Percentiles rank a stretch among this genome's conserved stretches.
These are phyloP conservation scores for Motacilla alba DNA, from an alignment of 2,113 vertebrate species.

Conservation along the genomic window DNA sequence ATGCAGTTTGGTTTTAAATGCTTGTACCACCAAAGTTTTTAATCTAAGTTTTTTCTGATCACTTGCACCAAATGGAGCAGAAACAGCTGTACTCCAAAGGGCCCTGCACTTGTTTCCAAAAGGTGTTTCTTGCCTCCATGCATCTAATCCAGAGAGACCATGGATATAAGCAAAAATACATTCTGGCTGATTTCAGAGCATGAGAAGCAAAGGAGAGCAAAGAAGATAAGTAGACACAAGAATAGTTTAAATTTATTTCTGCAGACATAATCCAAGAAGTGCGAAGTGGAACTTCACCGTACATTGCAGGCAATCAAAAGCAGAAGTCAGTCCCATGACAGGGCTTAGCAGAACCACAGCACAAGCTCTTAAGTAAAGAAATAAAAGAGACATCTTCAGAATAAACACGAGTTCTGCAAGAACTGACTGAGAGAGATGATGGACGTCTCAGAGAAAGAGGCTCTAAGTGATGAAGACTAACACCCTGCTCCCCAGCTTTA, in stretches of 20 bases:
- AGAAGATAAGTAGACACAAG: not conserved
- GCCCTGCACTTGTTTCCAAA: not conserved
- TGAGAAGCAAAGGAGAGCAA: not conserved
- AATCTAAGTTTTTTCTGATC: not conserved
- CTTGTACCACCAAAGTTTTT: fast-evolving
- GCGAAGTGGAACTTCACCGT: not conserved
- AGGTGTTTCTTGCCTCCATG: not conserved
- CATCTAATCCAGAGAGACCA: not conserved
- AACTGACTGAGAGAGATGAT: not conserved
- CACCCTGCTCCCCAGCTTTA: not conserved
- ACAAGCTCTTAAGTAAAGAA: constrained; percentile 3
- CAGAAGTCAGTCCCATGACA: not conserved
- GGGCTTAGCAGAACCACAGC: not conserved
- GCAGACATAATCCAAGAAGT: not conserved
- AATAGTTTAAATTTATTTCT: constrained; percentile 2
- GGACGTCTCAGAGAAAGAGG: not conserved
- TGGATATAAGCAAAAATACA: not conserved
- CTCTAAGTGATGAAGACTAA: not conserved
- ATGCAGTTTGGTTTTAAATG: not conserved
- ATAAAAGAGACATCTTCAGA: not conserved
- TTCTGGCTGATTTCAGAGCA: not conserved
- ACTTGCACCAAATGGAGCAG: not conserved
- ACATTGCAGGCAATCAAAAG: not conserved
- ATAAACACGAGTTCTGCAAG: not conserved
- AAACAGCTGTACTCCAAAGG: fast-evolving